These are phyloP conservation scores for Fringilla coelebs DNA, from an alignment of 2,797 vertebrate genomes.

Conservation along the genomic window DNA sequence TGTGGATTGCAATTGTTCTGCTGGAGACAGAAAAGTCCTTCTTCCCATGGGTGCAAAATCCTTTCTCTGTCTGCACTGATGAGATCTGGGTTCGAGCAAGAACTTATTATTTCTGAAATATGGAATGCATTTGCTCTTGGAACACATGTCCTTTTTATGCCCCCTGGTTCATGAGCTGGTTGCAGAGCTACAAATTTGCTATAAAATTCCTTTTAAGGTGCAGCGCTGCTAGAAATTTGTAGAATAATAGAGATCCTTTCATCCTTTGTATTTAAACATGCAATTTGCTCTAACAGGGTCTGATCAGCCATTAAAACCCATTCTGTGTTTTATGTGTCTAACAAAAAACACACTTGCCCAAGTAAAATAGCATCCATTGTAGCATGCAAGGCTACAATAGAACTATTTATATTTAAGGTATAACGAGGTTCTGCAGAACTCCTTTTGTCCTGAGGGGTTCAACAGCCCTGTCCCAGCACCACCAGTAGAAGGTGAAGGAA, in stretches of 20 bases:
- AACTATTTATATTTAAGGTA: not conserved
- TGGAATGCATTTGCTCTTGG: conserved; percentile 62
- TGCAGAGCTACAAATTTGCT: conserved; percentile 67
- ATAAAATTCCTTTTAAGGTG: conserved; percentile 68
- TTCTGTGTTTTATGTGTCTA: conserved; percentile 59
- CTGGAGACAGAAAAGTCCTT: not conserved
- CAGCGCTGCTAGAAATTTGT: conserved; percentile 58
- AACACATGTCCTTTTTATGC: conserved; percentile 62
- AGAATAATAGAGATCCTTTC: conserved; percentile 61
- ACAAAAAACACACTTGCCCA: conserved; percentile 53
- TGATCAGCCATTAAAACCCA: conserved; percentile 49
- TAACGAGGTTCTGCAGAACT: not conserved
- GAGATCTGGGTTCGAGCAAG: conserved; percentile 24
- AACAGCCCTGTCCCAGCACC: not conserved
- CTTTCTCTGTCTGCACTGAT: not conserved
- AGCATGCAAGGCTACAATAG: not conserved
- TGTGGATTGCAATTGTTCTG: not conserved
- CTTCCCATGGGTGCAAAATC: not conserved
- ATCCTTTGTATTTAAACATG: conserved; percentile 64
- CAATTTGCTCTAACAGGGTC: conserved; percentile 61
- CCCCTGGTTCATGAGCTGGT: conserved; percentile 48
- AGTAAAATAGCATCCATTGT: not conserved
- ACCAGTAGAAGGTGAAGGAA: not conserved
- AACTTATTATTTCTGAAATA: conserved; percentile 63
- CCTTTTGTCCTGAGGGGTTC: not conserved